Percentiles rank a stretch among this genome's conserved stretches.
Evolutionary conservation across 2,888 invertebrate genomes (phyloP).

Genomic region (Chrysolina haemoptera): DNA sequence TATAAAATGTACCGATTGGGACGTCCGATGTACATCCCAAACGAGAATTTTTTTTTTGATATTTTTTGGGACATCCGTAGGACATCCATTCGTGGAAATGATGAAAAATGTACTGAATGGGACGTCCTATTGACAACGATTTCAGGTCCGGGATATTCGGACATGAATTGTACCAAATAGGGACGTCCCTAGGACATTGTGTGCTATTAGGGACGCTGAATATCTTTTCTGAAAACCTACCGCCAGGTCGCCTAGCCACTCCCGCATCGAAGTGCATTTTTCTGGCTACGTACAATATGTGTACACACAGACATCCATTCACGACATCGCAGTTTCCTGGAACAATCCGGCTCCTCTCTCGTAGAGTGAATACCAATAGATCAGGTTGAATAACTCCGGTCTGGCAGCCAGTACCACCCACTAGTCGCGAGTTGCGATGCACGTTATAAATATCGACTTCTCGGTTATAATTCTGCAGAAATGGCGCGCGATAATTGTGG

Average conservation of each 20-base stretch:
- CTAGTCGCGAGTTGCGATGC: slow-evolving; percentile 32
- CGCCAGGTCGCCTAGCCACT: background rate
- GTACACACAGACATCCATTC: slow-evolving; percentile 39
- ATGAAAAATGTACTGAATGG: too few species aligned
- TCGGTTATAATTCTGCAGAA: slow-evolving; percentile 37
- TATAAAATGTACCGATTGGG: too few species aligned
- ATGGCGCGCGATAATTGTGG: slow-evolving; percentile 37
- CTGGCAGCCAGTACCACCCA: slow-evolving; percentile 39
- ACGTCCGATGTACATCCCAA: too few species aligned
- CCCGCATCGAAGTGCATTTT: slow-evolving; percentile 29
- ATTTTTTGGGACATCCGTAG: too few species aligned
- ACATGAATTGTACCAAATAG: too few species aligned
- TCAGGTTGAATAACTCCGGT: slow-evolving; percentile 43
- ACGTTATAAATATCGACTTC: slow-evolving; percentile 39
- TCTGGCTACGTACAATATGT: slow-evolving; percentile 27
- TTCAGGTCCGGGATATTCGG: too few species aligned
- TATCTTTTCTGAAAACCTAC: background rate
- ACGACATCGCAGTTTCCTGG: slow-evolving; percentile 42
- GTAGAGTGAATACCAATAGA: slow-evolving; percentile 45
- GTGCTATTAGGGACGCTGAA: too few species aligned
- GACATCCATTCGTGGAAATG: too few species aligned
- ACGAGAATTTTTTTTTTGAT: too few species aligned
- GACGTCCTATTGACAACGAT: too few species aligned
- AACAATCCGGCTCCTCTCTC: slow-evolving; percentile 41
- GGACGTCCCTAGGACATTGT: too few species aligned